These are phyloP conservation scores for Linyphia triangularis DNA, from an alignment of 2,888 invertebrate genomes.

Conservation along the genomic window DNA sequence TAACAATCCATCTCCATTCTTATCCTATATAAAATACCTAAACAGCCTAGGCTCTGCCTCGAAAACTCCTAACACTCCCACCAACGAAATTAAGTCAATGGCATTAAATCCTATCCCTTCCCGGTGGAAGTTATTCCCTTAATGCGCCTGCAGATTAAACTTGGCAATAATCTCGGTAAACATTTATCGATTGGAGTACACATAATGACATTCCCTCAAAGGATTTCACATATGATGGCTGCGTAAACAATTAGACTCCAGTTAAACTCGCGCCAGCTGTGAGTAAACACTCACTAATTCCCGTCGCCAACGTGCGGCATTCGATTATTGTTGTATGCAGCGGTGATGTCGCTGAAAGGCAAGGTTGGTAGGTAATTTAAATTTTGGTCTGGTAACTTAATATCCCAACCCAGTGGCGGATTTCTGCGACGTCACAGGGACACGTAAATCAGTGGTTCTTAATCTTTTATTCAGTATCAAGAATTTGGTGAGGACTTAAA, in stretches of 20 bases:
- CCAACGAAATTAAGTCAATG: background rate
- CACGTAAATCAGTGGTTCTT: too few relatives aligned
- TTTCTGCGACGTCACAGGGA: too few relatives aligned
- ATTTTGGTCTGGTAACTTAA: too few relatives aligned
- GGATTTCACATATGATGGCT: background rate
- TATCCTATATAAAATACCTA: background rate
- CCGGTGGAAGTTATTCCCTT: background rate
- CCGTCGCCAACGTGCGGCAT: background rate
- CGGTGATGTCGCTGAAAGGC: background rate
- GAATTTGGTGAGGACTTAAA: too few relatives aligned
- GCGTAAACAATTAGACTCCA: conserved; percentile 26
- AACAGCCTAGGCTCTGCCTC: background rate
- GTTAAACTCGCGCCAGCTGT: conserved; percentile 20
- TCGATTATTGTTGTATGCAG: background rate
- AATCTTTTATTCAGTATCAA: too few relatives aligned
- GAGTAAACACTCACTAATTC: background rate
- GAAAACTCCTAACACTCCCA: background rate
- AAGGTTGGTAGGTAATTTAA: too few relatives aligned
- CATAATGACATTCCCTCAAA: background rate
- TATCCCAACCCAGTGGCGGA: too few relatives aligned
- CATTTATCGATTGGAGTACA: background rate
- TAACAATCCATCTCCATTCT: background rate
- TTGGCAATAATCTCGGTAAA: background rate
- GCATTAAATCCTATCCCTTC: background rate
- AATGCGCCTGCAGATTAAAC: background rate